Evolutionary conservation across 2,888 invertebrate genomes (phyloP).

Genomic region (Onchidella celtica): DNA sequence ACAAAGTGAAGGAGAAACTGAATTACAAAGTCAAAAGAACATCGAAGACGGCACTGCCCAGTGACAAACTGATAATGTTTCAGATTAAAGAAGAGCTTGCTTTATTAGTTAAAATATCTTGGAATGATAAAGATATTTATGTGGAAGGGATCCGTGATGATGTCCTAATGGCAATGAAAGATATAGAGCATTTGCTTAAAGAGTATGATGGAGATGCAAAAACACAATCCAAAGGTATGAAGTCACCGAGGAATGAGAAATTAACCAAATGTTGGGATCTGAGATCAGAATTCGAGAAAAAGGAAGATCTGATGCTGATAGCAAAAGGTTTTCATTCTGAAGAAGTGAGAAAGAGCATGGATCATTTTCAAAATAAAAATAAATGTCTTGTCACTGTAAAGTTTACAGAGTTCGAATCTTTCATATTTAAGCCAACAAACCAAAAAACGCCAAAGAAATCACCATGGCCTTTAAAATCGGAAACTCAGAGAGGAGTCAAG

Average conservation of each 20-base stretch:
- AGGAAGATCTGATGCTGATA: slow-evolving; percentile 24
- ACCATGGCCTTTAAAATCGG: background rate
- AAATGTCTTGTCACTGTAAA: slow-evolving; percentile 15
- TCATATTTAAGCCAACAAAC: background rate
- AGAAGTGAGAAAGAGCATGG: slow-evolving; percentile 10
- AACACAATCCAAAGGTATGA: background rate
- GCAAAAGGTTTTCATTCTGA: slow-evolving; percentile 16
- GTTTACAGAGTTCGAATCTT: background rate
- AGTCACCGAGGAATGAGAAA: background rate
- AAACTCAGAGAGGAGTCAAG: background rate
- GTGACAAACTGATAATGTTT: background rate
- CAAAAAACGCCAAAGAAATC: background rate
- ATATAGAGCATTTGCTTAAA: background rate
- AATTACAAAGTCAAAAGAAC: background rate
- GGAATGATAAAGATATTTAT: background rate
- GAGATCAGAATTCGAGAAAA: slow-evolving; percentile 2
- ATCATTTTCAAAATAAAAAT: background rate
- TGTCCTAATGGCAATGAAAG: slow-evolving; percentile 11
- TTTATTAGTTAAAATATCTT: background rate
- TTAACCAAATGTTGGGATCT: slow-evolving; percentile 16
- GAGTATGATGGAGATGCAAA: slow-evolving; percentile 16
- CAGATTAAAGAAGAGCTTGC: background rate
- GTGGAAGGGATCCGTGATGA: slow-evolving; percentile 37
- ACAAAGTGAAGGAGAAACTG: background rate
- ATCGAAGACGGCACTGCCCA: background rate